These are phyloP conservation scores for Synchiropus splendidus DNA, from an alignment of 2,113 vertebrate genomes.

Conservation along the genomic window DNA sequence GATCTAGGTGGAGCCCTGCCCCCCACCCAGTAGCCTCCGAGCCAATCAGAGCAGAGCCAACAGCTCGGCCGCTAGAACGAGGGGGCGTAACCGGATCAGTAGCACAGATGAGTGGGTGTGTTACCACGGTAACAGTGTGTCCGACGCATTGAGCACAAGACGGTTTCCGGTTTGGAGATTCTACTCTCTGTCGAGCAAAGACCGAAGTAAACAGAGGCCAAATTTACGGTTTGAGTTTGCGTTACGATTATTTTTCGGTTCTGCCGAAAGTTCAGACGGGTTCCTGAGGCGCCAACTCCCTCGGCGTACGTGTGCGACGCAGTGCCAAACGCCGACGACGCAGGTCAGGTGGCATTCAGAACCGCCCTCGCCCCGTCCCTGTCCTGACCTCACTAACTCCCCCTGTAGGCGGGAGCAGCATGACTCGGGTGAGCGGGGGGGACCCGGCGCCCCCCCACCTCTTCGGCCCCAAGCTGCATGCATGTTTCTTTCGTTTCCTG, in stretches of 20 bases:
- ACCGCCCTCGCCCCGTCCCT: slow-evolving; percentile 7
- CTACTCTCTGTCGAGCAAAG: slow-evolving; percentile 57
- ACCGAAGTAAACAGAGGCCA: slow-evolving; percentile 31
- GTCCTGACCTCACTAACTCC: slow-evolving; percentile 62
- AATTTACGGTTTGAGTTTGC: slow-evolving; percentile 24
- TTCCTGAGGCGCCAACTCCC: slow-evolving; percentile 19
- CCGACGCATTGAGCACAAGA: slow-evolving; percentile 1
- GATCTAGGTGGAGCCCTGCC: slow-evolving; percentile 15
- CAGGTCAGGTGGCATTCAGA: no score
- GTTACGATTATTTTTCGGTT: slow-evolving; percentile 37
- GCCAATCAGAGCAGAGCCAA: slow-evolving; percentile 42
- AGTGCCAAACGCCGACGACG: no score
- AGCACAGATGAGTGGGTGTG: neutral
- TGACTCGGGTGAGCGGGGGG: slow-evolving; percentile 89
- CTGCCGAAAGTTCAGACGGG: slow-evolving; percentile 20
- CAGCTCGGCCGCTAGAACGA: slow-evolving; percentile 11
- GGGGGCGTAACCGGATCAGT: neutral
- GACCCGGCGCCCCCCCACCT: slow-evolving; percentile 22
- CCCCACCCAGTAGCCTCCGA: slow-evolving; percentile 17
- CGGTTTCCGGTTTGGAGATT: slow-evolving; percentile 28
- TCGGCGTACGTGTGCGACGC: neutral
- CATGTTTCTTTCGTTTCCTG: slow-evolving; percentile 55
- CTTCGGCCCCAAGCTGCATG: slow-evolving; percentile 86
- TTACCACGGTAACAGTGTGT: slow-evolving; percentile 5
- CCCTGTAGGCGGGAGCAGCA: slow-evolving; percentile 84